Evolutionary conservation across 2,797 vertebrate genomes (phyloP).

Genomic region (Brachymystax lenok): DNA sequence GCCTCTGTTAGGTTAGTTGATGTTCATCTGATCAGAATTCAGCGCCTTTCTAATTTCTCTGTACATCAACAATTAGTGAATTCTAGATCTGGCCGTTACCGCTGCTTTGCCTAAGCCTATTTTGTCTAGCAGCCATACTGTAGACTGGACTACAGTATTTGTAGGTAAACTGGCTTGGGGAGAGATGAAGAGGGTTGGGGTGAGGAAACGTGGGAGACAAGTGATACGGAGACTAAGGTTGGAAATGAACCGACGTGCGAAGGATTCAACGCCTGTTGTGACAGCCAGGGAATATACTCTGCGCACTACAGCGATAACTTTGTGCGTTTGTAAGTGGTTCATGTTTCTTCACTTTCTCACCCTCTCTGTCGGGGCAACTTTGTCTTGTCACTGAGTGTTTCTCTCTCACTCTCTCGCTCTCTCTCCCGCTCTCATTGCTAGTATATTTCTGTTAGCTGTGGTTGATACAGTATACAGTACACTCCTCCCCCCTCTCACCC

Average conservation of each 20-base stretch:
- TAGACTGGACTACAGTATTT: neutral
- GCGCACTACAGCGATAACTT: neutral
- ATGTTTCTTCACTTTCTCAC: neutral
- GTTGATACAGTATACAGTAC: constrained; percentile 3
- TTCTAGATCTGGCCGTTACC: neutral
- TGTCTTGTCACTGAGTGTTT: neutral
- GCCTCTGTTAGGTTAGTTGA: no score
- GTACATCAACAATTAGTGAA: no score
- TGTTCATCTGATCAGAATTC: no score
- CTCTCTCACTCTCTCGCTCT: neutral
- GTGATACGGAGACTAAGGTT: neutral
- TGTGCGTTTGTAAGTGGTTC: no score
- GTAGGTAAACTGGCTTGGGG: neutral
- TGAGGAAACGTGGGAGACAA: neutral
- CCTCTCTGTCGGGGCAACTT: neutral
- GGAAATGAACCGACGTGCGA: neutral
- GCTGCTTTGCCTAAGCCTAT: neutral
- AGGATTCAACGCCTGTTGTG: neutral
- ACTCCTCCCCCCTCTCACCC: neutral
- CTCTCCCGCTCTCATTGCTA: neutral
- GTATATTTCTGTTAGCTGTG: neutral
- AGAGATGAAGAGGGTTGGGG: neutral
- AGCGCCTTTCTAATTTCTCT: no score
- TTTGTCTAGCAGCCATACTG: no score
- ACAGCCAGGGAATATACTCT: no score